Base-by-base conservation (phyloP, 2,113 vertebrate genomes). In the Crocuta crocuta region DNA sequence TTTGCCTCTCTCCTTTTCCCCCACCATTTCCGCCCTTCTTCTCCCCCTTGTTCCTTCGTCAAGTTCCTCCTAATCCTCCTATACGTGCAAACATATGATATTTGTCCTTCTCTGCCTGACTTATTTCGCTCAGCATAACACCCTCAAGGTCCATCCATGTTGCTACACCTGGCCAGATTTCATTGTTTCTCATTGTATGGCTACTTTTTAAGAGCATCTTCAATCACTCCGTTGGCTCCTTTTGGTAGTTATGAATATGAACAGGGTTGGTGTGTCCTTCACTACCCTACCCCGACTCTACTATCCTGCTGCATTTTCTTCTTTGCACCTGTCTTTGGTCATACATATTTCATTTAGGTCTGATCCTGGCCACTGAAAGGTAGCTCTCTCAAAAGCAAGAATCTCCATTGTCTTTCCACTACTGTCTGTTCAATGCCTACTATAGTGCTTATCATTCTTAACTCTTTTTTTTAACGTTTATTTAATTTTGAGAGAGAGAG, bases 221-320 rank as follows among this genome's bases (percentile, higher is more conserved):
- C 28, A 10, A n/a, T 26, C 16, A 28, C 23, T 24, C 39, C 2
- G 0, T 12, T 33, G 21, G 19, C 13, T 58, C 50, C 43, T 68
- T 81, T 78, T 11, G 12, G 21, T 11, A 11, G 16, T 17, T 48
- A 4, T 10, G 15, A 68, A 0, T 5, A 7, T 16, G 28, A 68
- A 63, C 2, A 28, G 15, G 33, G 74, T 3, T 4, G 65, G 10
- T 0, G 4, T 2, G 1, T 1, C 55, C 15, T 50, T 85, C 9
- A 1, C 4, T 70, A 23, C 26, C 2, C 3, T 70, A 23, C 31
- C 8, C 33, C 16, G 10, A 50, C 45, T 1, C 76, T 11, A 53
- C 5, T 17, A 0, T 15, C 2, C 19, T 19, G 2, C 45, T 65
- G 5, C 2, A 3, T 65, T 73, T 65, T 33, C 33, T 28, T 66